phyloP scores from a whole-genome alignment of 2,797 vertebrate genomes.

The Sebastes nivosus region DNA sequence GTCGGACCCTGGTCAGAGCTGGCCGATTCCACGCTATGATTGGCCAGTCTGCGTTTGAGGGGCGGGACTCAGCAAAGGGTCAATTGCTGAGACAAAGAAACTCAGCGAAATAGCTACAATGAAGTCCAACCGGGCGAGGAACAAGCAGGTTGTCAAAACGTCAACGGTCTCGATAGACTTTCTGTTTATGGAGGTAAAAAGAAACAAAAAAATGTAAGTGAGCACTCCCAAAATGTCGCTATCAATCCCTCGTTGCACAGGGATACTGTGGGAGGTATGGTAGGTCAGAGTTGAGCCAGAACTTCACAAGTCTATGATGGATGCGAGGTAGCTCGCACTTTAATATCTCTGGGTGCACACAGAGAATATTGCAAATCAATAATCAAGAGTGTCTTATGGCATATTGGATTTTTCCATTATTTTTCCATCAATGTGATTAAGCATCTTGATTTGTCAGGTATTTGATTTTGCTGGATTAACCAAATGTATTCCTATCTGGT shows the following conservation, averaged over 20 bases:
- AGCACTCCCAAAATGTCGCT: background rate
- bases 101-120: no score
- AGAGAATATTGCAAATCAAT: background rate
- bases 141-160: background rate
- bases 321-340: background rate
- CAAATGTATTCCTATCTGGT: background rate
- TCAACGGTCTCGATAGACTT: background rate
- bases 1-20: no score
- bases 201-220: background rate
- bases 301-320: background rate
- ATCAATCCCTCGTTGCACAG: background rate
- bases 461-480: background rate
- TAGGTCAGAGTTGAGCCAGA: background rate
- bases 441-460: background rate
- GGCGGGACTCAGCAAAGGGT: rapidly evolving
- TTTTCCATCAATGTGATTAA: background rate
- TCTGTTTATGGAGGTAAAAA: background rate
- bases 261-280: background rate
- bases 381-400: no score
- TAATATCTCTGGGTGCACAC: background rate
- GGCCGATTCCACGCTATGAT: no score
- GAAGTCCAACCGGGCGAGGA: background rate
- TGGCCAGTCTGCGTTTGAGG: no score
- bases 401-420: background rate
- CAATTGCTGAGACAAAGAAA: no score